Base-by-base conservation (phyloP, 2,888 invertebrate species). In the Andrena flavipes region DNA sequence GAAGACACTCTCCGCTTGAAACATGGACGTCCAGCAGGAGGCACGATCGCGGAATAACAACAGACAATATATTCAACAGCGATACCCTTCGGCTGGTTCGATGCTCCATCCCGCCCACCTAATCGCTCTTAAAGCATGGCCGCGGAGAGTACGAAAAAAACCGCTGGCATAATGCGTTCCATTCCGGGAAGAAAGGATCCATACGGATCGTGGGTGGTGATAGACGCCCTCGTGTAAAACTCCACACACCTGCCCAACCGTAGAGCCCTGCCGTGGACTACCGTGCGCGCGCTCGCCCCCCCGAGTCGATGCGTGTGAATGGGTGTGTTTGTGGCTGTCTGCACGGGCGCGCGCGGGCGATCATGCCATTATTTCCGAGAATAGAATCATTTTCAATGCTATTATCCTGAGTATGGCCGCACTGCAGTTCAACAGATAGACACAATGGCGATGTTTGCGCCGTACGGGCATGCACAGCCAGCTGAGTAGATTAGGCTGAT, bases 351-450 rank as follows among this genome's bases (percentile, higher is more conserved):
- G 70, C 49, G 74, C 54, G 69, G 71, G 76, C 74, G 62, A 54
- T 76, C 70, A 42, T 74, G 77, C 85, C 83, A 87, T 88, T 87
- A 88, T 87, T 90, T 87, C 89, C 85, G 80, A 87, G 88, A 89
- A 90, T 87, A 84, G 86, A 87, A 89, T 90, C 91, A 91, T 91
- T 90, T 91, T 90, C 91, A 88, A 89, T 90, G 87, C 89, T 84
- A 88, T 90, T 89, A 88, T 86, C 88, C 83, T 73, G 86, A 87
- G 86, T 89, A 85, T 80, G 84, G 78, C 84, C 83, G 88, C 87
- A 88, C 83, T 90, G 87, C 89, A 88, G 89, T 90, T 84, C 87
- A 86, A 89, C 87, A 87, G 90, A 91, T 89, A 88, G 88, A 88
- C 87, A 91, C 91, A 90, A 91, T 90, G 87, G 85, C 87, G 84